A percentile compares a stretch with the other conserved stretches of the same genome.
Evolutionary conservation across 2,113 vertebrate species (phyloP).

Genomic region (Nerophis lumbriciformis): DNA sequence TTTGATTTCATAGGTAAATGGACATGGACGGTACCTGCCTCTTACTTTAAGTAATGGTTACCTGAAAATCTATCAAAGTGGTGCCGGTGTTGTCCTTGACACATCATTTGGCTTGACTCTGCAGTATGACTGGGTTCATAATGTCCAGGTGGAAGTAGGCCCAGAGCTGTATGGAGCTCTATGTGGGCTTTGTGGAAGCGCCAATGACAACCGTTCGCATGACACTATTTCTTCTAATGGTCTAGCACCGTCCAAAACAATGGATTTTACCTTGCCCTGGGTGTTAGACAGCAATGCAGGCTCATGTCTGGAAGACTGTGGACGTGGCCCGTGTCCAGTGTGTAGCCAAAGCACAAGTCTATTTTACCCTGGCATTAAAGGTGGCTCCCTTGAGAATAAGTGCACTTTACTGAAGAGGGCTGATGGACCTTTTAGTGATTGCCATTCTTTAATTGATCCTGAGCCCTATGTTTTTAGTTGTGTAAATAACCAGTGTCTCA

Average conservation of each 20-base stretch:
- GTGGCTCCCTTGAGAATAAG: neutral
- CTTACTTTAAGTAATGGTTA: neutral
- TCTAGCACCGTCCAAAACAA: accelerated
- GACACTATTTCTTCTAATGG: slow-evolving; percentile 16
- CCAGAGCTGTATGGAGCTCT: slow-evolving; percentile 50
- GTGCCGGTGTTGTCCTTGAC: slow-evolving; percentile 34
- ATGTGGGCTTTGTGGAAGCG: slow-evolving; percentile 72
- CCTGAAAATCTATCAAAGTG: slow-evolving; percentile 42
- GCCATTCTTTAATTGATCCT: slow-evolving; percentile 36
- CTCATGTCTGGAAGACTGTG: slow-evolving; percentile 15
- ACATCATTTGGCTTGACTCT: slow-evolving; percentile 55
- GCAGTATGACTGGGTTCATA: slow-evolving; percentile 55
- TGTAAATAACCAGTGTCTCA: slow-evolving; percentile 29
- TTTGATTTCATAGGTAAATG: slow-evolving; percentile 27
- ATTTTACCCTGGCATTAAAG: slow-evolving; percentile 1
- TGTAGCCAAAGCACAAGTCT: slow-evolving; percentile 6
- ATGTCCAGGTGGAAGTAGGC: slow-evolving; percentile 37
- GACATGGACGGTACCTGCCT: slow-evolving; percentile 22
- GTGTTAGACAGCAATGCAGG: slow-evolving; percentile 32
- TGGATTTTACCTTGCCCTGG: slow-evolving; percentile 54
- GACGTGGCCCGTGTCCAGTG: slow-evolving; percentile 28
- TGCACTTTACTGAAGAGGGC: slow-evolving; percentile 19
- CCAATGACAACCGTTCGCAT: slow-evolving; percentile 28
- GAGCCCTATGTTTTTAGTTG: slow-evolving; percentile 37
- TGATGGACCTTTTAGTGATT: slow-evolving; percentile 25